Evolutionary conservation across 2,888 invertebrate species (phyloP).

Genomic region (Parnassius apollo): DNA sequence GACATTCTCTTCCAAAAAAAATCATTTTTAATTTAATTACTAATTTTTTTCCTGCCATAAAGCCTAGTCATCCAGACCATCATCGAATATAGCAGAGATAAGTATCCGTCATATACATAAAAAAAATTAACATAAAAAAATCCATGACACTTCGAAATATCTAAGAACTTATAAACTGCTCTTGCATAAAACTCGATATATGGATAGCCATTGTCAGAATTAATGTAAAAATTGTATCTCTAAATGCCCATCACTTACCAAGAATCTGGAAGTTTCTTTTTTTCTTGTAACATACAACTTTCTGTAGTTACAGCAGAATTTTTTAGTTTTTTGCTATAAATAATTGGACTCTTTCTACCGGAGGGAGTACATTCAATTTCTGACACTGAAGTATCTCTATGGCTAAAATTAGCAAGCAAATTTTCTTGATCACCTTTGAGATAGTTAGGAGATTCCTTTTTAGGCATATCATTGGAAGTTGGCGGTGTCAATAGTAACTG

Average conservation of each 20-base stretch:
- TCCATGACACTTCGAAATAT: no score
- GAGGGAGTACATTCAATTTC: constrained; percentile 67
- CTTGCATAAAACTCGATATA: no score
- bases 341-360: constrained; percentile 64
- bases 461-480: constrained; percentile 23
- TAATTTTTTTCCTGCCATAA: no score
- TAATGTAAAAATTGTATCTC: no score
- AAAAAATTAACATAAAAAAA: no score
- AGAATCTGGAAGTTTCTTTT: constrained; percentile 60
- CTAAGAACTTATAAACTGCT: no score
- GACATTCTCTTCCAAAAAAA: no score
- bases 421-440: constrained; percentile 33
- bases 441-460: constrained; percentile 29
- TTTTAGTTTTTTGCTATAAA: constrained; percentile 50
- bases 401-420: constrained; percentile 22
- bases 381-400: constrained; percentile 52
- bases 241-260: constrained; percentile 46
- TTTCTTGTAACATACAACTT: constrained; percentile 41
- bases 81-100: no score
- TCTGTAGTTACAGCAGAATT: constrained; percentile 24
- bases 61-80: no score
- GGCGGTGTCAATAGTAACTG: constrained; percentile 31
- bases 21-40: no score
- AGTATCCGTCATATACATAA: no score
- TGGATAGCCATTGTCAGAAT: no score